Conservation (phyloP, 2,888 invertebrate genomes). For the Dicyrtoma fusca region DNA sequence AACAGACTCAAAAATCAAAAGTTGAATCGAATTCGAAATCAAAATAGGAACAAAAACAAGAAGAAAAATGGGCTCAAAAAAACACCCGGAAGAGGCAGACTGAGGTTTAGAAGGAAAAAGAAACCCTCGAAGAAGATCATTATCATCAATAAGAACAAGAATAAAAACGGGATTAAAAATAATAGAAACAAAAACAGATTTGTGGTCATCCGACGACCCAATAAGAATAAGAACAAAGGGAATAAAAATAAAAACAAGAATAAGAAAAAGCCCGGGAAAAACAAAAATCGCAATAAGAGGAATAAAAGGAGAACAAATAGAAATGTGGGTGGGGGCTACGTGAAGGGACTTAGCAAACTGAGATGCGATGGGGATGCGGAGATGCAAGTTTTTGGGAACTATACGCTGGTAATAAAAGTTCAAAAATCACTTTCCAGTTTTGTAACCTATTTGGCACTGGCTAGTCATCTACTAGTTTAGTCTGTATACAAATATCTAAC, state of each 20-base stretch:
- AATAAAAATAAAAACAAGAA: constrained; percentile 25
- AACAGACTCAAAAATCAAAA: no score
- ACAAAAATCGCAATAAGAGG: constrained; percentile 33
- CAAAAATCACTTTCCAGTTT: no score
- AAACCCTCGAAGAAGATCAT: no score
- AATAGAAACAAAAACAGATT: no score
- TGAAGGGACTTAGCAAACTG: constrained; percentile 51
- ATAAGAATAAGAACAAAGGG: constrained; percentile 5
- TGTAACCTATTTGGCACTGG: no score
- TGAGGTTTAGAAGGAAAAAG: no score
- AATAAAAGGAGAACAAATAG: constrained; percentile 35
- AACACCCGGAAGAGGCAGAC: not conserved
- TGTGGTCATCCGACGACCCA: not conserved
- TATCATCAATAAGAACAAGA: no score
- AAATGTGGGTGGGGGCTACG: constrained; percentile 53
- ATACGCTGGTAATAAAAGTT: constrained; percentile 50
- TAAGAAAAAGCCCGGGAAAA: constrained; percentile 13
- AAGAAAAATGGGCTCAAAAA: not conserved
- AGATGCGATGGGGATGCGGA: constrained; percentile 54
- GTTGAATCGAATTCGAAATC: no score
- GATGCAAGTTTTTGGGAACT: constrained; percentile 56
- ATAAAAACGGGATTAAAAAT: no score
- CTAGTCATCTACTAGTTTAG: no score
- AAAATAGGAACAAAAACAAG: not conserved
- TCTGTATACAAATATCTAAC: no score